Percentiles rank a stretch among this genome's conserved stretches.
phyloP scores from a whole-genome alignment of 2,888 invertebrate species.

The Hypomecis atomaria region DNA sequence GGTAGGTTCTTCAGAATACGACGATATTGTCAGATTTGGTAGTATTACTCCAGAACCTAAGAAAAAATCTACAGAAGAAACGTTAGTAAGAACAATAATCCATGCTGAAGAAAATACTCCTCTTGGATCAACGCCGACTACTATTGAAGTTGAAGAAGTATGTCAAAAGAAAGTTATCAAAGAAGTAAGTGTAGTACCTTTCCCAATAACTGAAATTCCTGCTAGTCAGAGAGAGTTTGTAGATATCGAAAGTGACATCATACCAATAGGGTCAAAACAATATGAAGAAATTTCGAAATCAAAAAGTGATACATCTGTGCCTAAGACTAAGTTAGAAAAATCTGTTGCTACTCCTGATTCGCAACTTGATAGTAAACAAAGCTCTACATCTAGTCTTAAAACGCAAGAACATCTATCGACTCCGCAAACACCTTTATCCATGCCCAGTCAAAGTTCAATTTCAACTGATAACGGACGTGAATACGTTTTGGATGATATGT shows the following conservation, averaged over 20 bases:
- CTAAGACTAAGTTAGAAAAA: constrained; percentile 77
- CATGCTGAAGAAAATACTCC: constrained; percentile 57
- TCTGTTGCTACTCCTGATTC: constrained; percentile 70
- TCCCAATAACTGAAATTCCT: constrained; percentile 73
- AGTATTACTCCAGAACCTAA: constrained; percentile 71
- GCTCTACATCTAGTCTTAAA: constrained; percentile 85
- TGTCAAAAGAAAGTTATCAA: constrained; percentile 68
- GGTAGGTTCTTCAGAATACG: constrained; percentile 74
- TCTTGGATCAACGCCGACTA: constrained; percentile 14
- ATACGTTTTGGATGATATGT: constrained; percentile 85
- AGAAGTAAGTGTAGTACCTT: constrained; percentile 75
- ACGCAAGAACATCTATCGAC: constrained; percentile 81
- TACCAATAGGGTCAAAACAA: constrained; percentile 71
- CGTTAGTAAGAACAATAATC: constrained; percentile 58
- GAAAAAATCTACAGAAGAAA: constrained; percentile 56
- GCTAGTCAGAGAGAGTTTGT: constrained; percentile 80
- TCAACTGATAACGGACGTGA: constrained; percentile 87
- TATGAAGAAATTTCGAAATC: constrained; percentile 81
- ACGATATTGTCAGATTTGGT: constrained; percentile 70
- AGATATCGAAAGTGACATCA: constrained; percentile 78
- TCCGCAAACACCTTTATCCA: constrained; percentile 86
- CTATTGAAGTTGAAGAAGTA: constrained; percentile 59
- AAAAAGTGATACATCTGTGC: constrained; percentile 80
- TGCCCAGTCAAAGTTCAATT: constrained; percentile 87
- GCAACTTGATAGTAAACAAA: constrained; percentile 81